phyloP scores from a whole-genome alignment of 1,140 invertebrate genomes.

The Leptonema lineaticorne region DNA sequence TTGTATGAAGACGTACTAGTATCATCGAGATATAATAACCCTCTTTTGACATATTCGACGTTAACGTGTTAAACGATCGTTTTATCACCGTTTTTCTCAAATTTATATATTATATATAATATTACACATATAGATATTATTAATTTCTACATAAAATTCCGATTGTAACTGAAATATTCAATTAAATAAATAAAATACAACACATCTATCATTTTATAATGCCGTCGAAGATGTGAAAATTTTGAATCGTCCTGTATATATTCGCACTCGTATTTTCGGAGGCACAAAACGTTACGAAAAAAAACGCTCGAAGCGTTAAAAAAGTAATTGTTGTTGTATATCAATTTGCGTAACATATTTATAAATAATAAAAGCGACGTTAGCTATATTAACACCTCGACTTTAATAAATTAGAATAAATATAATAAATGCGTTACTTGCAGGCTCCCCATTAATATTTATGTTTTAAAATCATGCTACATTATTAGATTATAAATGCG shows the following conservation, averaged over 20 bases:
- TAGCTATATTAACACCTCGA: not conserved
- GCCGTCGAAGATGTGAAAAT: too few relatives aligned
- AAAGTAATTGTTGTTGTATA: constrained; percentile 2
- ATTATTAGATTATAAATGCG: too few relatives aligned
- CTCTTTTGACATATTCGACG: too few relatives aligned
- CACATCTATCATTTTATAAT: too few relatives aligned
- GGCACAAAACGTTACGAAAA: not conserved
- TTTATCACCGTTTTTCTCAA: too few relatives aligned
- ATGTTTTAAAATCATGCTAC: not conserved
- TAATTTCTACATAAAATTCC: not conserved
- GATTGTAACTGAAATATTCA: not conserved
- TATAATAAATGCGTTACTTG: constrained; percentile 3
- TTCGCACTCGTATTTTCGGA: too few relatives aligned
- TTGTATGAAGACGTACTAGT: constrained; percentile 11
- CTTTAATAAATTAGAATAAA: constrained; percentile 4
- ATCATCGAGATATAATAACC: not conserved
- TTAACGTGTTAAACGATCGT: too few relatives aligned
- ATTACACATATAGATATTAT: too few relatives aligned
- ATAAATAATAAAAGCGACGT: constrained; percentile 3
- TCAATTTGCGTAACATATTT: not conserved
- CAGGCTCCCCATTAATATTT: not conserved
- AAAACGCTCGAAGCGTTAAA: not conserved
- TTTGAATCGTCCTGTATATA: too few relatives aligned
- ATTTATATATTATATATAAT: too few relatives aligned
- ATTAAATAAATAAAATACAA: not conserved